A percentile compares a stretch with the other conserved stretches of the same genome.
Evolutionary conservation across 2,113 vertebrate genomes (phyloP).

Genomic region (Leucosticte australis): DNA sequence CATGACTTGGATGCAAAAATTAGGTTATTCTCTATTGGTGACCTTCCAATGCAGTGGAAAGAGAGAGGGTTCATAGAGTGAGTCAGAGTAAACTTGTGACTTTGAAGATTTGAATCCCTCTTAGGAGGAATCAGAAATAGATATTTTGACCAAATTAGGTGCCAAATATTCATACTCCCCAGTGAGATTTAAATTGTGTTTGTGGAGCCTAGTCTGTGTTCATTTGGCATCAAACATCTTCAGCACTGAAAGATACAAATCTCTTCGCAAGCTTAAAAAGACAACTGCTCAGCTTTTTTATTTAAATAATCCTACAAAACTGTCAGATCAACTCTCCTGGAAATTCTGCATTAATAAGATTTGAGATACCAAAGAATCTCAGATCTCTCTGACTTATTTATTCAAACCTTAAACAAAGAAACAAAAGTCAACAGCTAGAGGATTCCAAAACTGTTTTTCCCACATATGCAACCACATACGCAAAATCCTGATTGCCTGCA

Average conservation of each 20-base stretch:
- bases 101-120: not conserved
- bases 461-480: not conserved
- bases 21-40: not conserved
- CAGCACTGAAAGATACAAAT: not conserved
- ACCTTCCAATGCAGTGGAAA: not conserved
- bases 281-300: not conserved
- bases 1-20: not conserved
- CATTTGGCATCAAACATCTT: not conserved
- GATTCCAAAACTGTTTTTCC: not conserved
- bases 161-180: not conserved
- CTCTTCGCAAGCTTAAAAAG: not conserved
- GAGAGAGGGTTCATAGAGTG: not conserved
- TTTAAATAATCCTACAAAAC: not conserved
- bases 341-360: not conserved
- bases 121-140: not conserved
- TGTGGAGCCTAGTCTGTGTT: not conserved
- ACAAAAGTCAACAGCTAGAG: not conserved
- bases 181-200: constrained; percentile 9
- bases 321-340: not conserved
- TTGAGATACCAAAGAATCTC: not conserved
- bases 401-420: not conserved
- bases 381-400: not conserved
- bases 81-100: not conserved
- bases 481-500: not conserved
- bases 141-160: not conserved